Base-by-base conservation (phyloP, 2,113 vertebrate genomes). In the Emydocephalus ijimae region DNA sequence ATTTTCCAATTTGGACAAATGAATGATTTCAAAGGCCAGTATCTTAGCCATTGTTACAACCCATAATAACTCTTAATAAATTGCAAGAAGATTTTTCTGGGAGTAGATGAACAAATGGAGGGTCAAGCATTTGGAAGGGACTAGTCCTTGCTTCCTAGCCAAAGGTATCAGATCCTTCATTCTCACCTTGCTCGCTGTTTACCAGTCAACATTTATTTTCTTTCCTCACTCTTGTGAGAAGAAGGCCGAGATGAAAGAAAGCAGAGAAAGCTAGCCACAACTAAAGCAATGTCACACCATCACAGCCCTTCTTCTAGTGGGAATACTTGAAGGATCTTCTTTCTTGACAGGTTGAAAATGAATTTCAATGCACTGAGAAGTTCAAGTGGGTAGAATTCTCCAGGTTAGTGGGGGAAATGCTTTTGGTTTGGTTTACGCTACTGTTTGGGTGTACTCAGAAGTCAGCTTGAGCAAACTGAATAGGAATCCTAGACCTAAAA, bases 241-340 rank as follows among this genome's bases (percentile, higher is more conserved):
- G n/a, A 52, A 29, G 0, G 0, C n/a, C 48, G 0, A 3, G 92
- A 45, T 34, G 29, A 45, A n/a, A 57, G 52, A 61, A 88, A 87
- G 59, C 88, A 39, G 3, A 92, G 64, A 55, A 90, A 89, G 95
- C 52, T n/a, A 92, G 1, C 4, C 91, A 29, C 94, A 96, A 91
- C 93, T 23, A 96, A 97, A 92, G 2, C 11, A 85, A 85, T 85
- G 87, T 21, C 26, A 56, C 52, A 90, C 54, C 1, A 87, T 95
- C 95, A 93, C 94, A 96, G 91, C 95, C 96, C 26, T 94, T n/a
- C 54, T 54, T 96, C 96, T 96, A 96, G 93, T 95, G 81, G 89
- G 96, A 94, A 24, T n/a, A 91, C 95, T 96, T 97, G 89, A 96
- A 96, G 74, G 95, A 93, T 96, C 95, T 96, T 97, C 97, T 96